Evolutionary conservation across 2,797 vertebrate species (phyloP).

Genomic region (Eulemur coronatus): DNA sequence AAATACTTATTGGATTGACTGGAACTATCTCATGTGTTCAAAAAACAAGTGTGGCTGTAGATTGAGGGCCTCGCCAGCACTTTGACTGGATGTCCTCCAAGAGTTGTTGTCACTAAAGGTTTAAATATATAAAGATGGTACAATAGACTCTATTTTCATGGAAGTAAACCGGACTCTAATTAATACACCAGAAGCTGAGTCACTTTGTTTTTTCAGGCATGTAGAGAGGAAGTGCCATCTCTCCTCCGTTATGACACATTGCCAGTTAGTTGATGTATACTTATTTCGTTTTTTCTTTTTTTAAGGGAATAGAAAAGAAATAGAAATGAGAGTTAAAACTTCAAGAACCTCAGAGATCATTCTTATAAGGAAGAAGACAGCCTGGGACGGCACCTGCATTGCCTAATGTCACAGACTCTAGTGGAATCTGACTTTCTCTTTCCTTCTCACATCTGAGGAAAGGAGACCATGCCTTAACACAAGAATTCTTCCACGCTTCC

Average conservation of each 20-base stretch:
- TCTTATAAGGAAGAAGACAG: neutral
- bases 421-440: neutral
- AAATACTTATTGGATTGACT: neutral
- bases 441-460: neutral
- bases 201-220: slow-evolving; percentile 70
- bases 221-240: slow-evolving; percentile 57
- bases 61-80: neutral
- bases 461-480: neutral
- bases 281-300: neutral
- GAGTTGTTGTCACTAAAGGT: slow-evolving; percentile 2
- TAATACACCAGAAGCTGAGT: slow-evolving; percentile 62
- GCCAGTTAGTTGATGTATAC: slow-evolving; percentile 19
- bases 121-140: slow-evolving; percentile 60
- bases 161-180: slow-evolving; percentile 51
- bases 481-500: neutral
- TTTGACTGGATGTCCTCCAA: slow-evolving; percentile 7
- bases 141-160: slow-evolving; percentile 55
- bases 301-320: slow-evolving; percentile 21
- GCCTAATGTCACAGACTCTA: neutral
- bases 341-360: neutral
- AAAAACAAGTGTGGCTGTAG: neutral
- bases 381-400: neutral
- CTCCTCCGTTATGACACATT: neutral
- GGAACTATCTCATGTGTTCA: neutral
- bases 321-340: neutral